Conservation (phyloP, 2,113 vertebrate species). For the Elephantulus edwardii region DNA sequence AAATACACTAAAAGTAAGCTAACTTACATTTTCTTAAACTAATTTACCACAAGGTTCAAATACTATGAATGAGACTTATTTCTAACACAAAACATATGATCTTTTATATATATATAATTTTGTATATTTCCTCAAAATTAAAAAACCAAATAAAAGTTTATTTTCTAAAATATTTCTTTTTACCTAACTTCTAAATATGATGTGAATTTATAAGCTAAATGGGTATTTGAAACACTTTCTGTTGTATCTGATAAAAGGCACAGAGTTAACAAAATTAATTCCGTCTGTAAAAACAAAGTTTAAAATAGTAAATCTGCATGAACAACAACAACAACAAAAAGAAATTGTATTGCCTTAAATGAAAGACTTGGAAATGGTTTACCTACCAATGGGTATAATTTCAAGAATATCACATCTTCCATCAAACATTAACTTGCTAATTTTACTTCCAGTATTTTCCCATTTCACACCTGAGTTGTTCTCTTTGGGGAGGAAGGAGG, state of each 20-base stretch:
- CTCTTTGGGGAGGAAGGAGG: neutral
- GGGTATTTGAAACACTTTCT: conserved; percentile 37
- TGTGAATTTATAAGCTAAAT: conserved; percentile 8
- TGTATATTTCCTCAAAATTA: conserved; percentile 9
- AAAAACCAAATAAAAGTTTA: conserved; percentile 9
- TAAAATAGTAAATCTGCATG: neutral
- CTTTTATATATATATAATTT: no score
- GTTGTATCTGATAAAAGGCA: conserved; percentile 37
- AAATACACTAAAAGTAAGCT: conserved; percentile 44
- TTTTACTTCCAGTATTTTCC: conserved; percentile 31
- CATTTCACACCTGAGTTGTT: conserved; percentile 38
- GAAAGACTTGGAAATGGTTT: conserved; percentile 40
- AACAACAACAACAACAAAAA: conserved; percentile 44
- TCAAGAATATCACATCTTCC: conserved; percentile 50
- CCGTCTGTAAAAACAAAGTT: conserved; percentile 39
- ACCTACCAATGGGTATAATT: conserved; percentile 13
- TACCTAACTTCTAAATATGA: conserved; percentile 26
- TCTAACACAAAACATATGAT: conserved; percentile 31
- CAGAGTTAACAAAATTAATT: conserved; percentile 49
- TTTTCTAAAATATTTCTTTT: conserved; percentile 21
- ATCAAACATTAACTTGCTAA: conserved; percentile 47
- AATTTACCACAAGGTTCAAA: conserved; percentile 60
- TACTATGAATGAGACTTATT: conserved; percentile 27
- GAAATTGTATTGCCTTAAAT: conserved; percentile 1
- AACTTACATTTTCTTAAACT: conserved; percentile 13